phyloP scores from a whole-genome alignment of 2,797 vertebrate genomes.

The Euthynnus affinis region DNA sequence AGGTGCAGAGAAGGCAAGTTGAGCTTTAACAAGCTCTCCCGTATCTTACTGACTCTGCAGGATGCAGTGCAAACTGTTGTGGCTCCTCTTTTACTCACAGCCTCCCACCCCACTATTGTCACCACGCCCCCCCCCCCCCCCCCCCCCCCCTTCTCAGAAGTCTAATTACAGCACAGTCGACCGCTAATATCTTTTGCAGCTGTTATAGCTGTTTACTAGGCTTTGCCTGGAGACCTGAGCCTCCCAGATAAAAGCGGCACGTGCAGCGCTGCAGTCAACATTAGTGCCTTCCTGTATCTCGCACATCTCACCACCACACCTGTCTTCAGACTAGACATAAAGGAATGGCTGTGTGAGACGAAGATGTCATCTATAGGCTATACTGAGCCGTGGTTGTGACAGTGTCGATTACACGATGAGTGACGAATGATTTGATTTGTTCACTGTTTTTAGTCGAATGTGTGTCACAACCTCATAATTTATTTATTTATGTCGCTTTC shows the following conservation, averaged over 20 bases:
- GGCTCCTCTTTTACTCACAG: neutral
- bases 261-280: conserved; percentile 45
- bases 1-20: neutral
- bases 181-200: conserved; percentile 64
- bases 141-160: conserved; percentile 70
- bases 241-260: conserved; percentile 45
- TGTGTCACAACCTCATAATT: neutral
- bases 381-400: neutral
- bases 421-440: conserved; percentile 13
- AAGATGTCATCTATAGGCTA: conserved; percentile 4
- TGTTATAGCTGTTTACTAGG: conserved; percentile 52
- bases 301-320: neutral
- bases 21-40: neutral
- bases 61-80: neutral
- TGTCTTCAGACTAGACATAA: conserved; percentile 13
- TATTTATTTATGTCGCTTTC: no score
- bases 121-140: no score
- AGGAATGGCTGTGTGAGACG: neutral
- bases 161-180: conserved; percentile 67
- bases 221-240: conserved; percentile 27
- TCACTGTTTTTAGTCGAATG: neutral
- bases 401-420: neutral
- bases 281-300: neutral
- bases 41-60: neutral
- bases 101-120: conserved; percentile 3